phyloP scores from a whole-genome alignment of 2,888 invertebrate genomes.

The Morpho deidamia region DNA sequence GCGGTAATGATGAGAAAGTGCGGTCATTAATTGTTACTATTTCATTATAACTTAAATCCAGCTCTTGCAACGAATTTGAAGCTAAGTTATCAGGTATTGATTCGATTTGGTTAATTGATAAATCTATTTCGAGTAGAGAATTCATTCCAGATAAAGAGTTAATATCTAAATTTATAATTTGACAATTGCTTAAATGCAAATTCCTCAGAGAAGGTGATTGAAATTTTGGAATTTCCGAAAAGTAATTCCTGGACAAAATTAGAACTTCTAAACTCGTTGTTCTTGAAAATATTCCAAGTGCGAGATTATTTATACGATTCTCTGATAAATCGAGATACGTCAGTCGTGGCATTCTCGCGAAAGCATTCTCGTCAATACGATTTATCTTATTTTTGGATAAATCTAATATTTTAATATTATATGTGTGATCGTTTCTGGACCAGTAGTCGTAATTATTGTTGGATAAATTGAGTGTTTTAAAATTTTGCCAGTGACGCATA shows the following conservation, averaged over 20 bases:
- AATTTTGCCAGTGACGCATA: conserved; percentile 62
- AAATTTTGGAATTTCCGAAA: conserved; percentile 77
- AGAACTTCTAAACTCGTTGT: conserved; percentile 77
- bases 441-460: conserved; percentile 73
- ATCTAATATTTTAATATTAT: conserved; percentile 76
- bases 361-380: conserved; percentile 77
- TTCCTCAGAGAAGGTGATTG: conserved; percentile 75
- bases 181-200: conserved; percentile 81
- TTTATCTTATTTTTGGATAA: conserved; percentile 83
- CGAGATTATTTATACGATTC: conserved; percentile 80
- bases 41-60: conserved; percentile 80
- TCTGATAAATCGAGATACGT: conserved; percentile 82
- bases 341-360: conserved; percentile 74
- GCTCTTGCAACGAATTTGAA: conserved; percentile 77
- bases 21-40: conserved; percentile 78
- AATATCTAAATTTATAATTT: conserved; percentile 74
- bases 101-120: conserved; percentile 83
- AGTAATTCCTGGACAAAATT: conserved; percentile 82
- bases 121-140: conserved; percentile 76
- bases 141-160: conserved; percentile 76
- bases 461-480: conserved; percentile 78
- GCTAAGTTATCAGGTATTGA: conserved; percentile 77
- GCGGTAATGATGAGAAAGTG: conserved; percentile 80
- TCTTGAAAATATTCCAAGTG: conserved; percentile 74
- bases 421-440: conserved; percentile 40